Percentiles rank a stretch among this genome's conserved stretches.
Conservation (phyloP, 1,140 invertebrate species). For the Eriocheir sinensis region DNA sequence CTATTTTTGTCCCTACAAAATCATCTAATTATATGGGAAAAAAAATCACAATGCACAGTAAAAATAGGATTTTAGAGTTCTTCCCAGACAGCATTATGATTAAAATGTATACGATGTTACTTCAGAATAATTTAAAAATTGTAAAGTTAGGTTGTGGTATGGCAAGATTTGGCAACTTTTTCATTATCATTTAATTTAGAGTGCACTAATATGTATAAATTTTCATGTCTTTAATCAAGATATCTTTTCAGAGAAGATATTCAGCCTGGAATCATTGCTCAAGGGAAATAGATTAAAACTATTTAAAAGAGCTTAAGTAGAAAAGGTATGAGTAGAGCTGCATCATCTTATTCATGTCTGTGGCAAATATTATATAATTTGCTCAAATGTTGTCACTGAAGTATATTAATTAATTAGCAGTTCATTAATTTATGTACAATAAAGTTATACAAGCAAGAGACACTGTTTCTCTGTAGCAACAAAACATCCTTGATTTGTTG, state of each 20-base stretch:
- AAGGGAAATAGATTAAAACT: neutral
- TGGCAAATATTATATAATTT: neutral
- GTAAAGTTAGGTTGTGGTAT: neutral
- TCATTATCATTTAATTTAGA: neutral
- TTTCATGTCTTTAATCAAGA: conserved; percentile 16
- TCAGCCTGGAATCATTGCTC: conserved; percentile 22
- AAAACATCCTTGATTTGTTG: too few species aligned
- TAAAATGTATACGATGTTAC: conserved; percentile 18
- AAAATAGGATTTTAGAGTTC: neutral
- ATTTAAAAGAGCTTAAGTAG: conserved; percentile 13
- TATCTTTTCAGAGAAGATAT: neutral
- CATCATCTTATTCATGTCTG: neutral
- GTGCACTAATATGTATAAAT: neutral
- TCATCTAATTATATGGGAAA: neutral
- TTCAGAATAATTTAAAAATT: neutral
- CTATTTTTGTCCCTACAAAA: neutral
- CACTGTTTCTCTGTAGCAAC: neutral
- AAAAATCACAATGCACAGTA: neutral
- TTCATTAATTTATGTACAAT: conserved; percentile 8
- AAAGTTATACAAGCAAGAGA: conserved; percentile 14
- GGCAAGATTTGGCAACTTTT: neutral
- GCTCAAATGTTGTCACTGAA: conserved; percentile 24
- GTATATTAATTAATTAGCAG: neutral
- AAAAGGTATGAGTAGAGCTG: neutral
- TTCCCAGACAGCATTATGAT: conserved; percentile 17